Evolutionary conservation across 1,140 invertebrate genomes (phyloP).

Genomic region (Bombus ignitus): DNA sequence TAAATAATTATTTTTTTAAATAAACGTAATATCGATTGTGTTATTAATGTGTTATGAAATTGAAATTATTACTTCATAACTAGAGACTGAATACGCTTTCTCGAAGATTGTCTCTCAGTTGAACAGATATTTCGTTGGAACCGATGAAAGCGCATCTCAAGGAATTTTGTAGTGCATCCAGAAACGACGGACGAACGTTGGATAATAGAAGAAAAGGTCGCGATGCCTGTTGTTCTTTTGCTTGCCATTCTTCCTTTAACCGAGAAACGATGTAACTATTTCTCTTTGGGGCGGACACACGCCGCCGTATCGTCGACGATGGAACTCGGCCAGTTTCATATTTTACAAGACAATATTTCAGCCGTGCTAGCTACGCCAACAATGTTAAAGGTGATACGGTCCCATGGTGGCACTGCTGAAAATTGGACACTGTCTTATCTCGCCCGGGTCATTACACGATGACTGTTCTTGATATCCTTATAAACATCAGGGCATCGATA

Average conservation of each 20-base stretch:
- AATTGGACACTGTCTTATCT: constrained; percentile 61
- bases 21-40: neutral
- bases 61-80: neutral
- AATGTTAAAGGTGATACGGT: constrained; percentile 35
- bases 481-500: neutral
- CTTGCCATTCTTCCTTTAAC: constrained; percentile 43
- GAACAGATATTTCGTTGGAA: constrained; percentile 17
- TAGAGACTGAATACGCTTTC: neutral
- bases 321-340: constrained; percentile 59
- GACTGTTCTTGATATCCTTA: constrained; percentile 8
- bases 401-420: constrained; percentile 30
- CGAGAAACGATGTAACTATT: constrained; percentile 49
- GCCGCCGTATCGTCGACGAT: constrained; percentile 27
- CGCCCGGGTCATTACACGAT: constrained; percentile 42
- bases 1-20: no score
- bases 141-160: constrained; percentile 5
- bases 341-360: constrained; percentile 66
- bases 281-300: constrained; percentile 46
- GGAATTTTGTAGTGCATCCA: constrained; percentile 6
- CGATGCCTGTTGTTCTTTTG: constrained; percentile 40
- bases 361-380: constrained; percentile 12
- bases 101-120: neutral
- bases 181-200: neutral
- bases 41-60: neutral
- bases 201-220: constrained; percentile 35